These are phyloP conservation scores for Agraylea sexmaculata DNA, from an alignment of 1,140 invertebrate species.

Conservation along the genomic window DNA sequence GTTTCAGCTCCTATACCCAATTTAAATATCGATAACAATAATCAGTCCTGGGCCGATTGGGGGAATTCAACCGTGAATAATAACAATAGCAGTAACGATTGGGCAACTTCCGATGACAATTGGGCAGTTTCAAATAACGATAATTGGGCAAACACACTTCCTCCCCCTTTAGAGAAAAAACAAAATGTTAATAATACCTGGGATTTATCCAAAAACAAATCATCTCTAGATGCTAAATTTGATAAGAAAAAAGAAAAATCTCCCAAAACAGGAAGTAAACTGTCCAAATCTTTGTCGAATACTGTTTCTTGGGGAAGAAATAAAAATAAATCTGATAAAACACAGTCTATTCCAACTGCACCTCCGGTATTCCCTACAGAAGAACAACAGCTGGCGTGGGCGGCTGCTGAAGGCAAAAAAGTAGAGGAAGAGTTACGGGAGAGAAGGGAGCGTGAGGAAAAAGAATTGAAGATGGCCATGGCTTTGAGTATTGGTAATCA, in stretches of 20 bases:
- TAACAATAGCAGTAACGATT: slow-evolving; percentile 24
- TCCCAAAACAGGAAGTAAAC: slow-evolving; percentile 31
- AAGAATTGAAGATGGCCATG: slow-evolving; percentile 42
- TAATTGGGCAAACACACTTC: slow-evolving; percentile 12
- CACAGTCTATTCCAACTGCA: slow-evolving; percentile 7
- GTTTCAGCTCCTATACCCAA: slow-evolving; percentile 13
- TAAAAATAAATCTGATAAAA: slow-evolving; percentile 10
- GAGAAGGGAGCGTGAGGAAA: slow-evolving; percentile 36
- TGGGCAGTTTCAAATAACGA: slow-evolving; percentile 27
- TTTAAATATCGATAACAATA: slow-evolving; percentile 22
- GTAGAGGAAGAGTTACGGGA: slow-evolving; percentile 35
- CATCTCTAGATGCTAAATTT: slow-evolving; percentile 30
- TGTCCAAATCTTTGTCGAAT: slow-evolving; percentile 20
- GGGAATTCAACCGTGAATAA: no score
- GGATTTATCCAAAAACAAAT: no score
- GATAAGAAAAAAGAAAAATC: slow-evolving; percentile 35
- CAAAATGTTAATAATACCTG: no score
- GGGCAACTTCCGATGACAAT: slow-evolving; percentile 28
- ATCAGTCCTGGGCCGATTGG: slow-evolving; percentile 31
- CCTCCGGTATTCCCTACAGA: slow-evolving; percentile 29
- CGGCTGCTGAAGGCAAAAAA: slow-evolving; percentile 40
- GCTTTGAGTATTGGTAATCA: slow-evolving; percentile 32
- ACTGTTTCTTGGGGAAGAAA: slow-evolving; percentile 25
- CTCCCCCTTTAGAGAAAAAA: slow-evolving; percentile 1
- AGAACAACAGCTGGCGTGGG: slow-evolving; percentile 45